Base-by-base conservation (phyloP, 2,797 vertebrate genomes). In the Ispidina picta region DNA sequence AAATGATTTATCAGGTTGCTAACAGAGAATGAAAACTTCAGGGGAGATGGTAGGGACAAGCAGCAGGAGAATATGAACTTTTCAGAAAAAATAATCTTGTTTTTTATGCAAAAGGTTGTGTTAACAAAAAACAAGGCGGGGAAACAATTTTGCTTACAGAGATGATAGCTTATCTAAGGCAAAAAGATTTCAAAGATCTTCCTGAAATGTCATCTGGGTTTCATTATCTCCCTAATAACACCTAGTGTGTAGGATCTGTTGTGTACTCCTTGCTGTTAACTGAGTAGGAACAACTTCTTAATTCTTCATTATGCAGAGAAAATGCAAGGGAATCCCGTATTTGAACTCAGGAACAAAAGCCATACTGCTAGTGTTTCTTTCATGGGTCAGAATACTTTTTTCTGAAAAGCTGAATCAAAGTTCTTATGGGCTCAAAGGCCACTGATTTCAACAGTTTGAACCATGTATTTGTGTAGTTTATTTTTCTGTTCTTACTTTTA, bases 1-100 rank as follows among this genome's bases (percentile, higher is more conserved):
- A 96, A 92, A 77, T 54, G 70, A 96, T 96, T 90, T 94, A 92
- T 94, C 89, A 87, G 44, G 63, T 91, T 94, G 93, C 81, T 86
- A 90, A 82, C 48, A 86, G 92, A 94, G 83, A 86, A 95, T 70
- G 51, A 92, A 96, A 88, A 82, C 58, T 94, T 76, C 3, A 11
- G 66, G 54, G 41, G 6, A 31, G 41, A 68, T 46, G 52, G 5
- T 41, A 46, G 49, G n/a, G 84, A 62, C 58, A 84, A 94, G 52
- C 89, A 72, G 60, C 63, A 78, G 71, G 73, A 94, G 60, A 79
- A 92, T 35, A 79, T 52, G 86, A 89, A 85, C 60, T 83, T 90
- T 76, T 65, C 78, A 91, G 87, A 95, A 95, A 83, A 6, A 77
- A 75, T 46, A 59, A 79, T 77, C 62, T 85, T 71, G 56, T 2